phyloP scores from a whole-genome alignment of 64 coral and sea anemone species.

The Actinia tenebrosa region DNA sequence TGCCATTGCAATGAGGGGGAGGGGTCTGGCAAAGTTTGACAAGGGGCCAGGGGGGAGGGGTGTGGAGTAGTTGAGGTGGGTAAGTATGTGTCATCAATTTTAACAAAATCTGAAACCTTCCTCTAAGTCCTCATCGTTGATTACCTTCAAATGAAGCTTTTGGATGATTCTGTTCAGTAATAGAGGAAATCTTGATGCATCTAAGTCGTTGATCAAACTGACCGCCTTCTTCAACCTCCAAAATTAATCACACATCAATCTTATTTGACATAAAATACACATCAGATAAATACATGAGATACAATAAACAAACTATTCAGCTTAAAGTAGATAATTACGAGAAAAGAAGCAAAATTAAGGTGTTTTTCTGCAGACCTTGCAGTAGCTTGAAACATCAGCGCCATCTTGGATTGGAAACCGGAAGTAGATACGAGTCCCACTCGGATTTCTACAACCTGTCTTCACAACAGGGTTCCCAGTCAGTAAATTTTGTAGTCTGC shows the following conservation, averaged over 20 bases:
- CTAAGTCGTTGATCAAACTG: constrained; percentile 54
- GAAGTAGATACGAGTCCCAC: background rate
- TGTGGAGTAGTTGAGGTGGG: background rate
- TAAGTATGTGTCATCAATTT: background rate
- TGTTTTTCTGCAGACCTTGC: constrained; percentile 47
- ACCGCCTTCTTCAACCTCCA: constrained; percentile 75
- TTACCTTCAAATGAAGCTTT: constrained; percentile 84
- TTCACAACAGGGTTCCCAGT: background rate
- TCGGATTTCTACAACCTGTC: background rate
- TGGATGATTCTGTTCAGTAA: constrained; percentile 73
- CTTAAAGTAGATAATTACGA: background rate
- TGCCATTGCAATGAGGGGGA: background rate
- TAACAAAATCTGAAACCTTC: background rate
- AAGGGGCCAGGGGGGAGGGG: background rate
- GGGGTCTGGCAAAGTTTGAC: background rate
- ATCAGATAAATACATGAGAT: background rate
- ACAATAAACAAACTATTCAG: background rate
- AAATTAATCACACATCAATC: background rate
- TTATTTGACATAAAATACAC: background rate
- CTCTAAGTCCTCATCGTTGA: background rate
- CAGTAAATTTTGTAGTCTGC: background rate
- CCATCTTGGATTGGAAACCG: constrained; percentile 61
- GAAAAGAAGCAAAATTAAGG: background rate
- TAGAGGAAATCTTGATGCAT: constrained; percentile 58
- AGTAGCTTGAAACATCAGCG: constrained; percentile 82